A percentile compares a stretch with the other conserved stretches of the same genome.
phyloP scores from a whole-genome alignment of 1,140 invertebrate species.

The Drosophila biarmipes region DNA sequence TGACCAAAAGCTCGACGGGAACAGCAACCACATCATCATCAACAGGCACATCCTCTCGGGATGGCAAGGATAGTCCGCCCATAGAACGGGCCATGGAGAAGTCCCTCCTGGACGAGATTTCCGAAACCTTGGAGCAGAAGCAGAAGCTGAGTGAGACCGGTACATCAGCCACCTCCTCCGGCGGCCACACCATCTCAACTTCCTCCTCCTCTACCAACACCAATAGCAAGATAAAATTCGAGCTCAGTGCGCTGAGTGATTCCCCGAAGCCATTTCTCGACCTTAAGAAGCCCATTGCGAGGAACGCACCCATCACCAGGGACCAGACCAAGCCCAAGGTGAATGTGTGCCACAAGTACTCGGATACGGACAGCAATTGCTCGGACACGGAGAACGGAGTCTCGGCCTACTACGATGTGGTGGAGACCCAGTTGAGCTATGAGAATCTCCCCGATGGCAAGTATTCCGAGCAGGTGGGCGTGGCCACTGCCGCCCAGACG shows the following conservation, averaged over 20 bases:
- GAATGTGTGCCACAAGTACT: slow-evolving; percentile 86
- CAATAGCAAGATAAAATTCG: slow-evolving; percentile 77
- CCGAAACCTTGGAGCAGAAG: slow-evolving; percentile 86
- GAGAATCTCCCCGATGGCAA: slow-evolving; percentile 84
- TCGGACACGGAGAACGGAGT: slow-evolving; percentile 81
- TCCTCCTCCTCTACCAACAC: slow-evolving; percentile 12
- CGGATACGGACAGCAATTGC: slow-evolving; percentile 80
- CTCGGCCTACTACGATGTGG: slow-evolving; percentile 84
- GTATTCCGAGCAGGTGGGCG: slow-evolving; percentile 65
- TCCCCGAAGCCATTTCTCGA: slow-evolving; percentile 81
- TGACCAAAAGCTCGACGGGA: slow-evolving; percentile 84
- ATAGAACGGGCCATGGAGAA: slow-evolving; percentile 86
- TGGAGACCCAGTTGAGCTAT: slow-evolving; percentile 80
- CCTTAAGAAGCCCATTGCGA: slow-evolving; percentile 86
- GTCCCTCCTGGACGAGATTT: slow-evolving; percentile 88
- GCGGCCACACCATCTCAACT: slow-evolving; percentile 10
- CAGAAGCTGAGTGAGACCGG: slow-evolving; percentile 62
- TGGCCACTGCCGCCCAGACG: slow-evolving; percentile 47
- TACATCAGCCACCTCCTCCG: slow-evolving; percentile 19
- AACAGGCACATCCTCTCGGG: slow-evolving; percentile 27
- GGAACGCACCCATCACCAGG: slow-evolving; percentile 86
- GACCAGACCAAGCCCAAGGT: slow-evolving; percentile 87
- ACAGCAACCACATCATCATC: slow-evolving; percentile 32
- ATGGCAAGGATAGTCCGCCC: slow-evolving; percentile 82
- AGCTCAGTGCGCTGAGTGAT: slow-evolving; percentile 69